Evolutionary conservation across 2,797 vertebrate species (phyloP).

Genomic region (Bovichtus variegatus): DNA sequence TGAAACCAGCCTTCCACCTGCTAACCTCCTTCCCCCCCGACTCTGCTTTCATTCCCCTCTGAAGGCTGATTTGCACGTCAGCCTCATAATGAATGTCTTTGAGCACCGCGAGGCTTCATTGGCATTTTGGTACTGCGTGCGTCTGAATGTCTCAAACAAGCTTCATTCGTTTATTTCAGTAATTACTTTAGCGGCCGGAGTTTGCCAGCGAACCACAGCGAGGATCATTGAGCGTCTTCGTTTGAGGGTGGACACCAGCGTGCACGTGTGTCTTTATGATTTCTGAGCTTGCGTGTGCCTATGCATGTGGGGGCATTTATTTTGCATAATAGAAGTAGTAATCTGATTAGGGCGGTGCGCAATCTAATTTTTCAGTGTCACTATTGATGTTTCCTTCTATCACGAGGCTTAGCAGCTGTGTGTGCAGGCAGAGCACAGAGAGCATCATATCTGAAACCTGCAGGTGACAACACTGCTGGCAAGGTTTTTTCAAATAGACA

Average conservation of each 20-base stretch:
- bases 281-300: conserved; percentile 16
- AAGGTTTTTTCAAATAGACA: conserved; percentile 15
- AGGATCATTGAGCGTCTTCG: conserved; percentile 40
- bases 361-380: conserved; percentile 54
- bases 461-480: conserved; percentile 43
- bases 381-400: conserved; percentile 34
- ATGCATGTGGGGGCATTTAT: conserved; percentile 21
- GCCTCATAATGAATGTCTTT: conserved; percentile 57
- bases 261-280: conserved; percentile 22
- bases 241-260: conserved; percentile 5
- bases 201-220: conserved; percentile 35
- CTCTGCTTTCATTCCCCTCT: conserved; percentile 33
- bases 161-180: conserved; percentile 59
- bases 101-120: conserved; percentile 39
- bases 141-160: conserved; percentile 32
- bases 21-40: conserved; percentile 24
- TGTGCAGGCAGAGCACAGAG: conserved; percentile 20
- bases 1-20: conserved; percentile 14
- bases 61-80: conserved; percentile 53
- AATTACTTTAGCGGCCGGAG: conserved; percentile 59
- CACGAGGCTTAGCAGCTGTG: conserved; percentile 42
- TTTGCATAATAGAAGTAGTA: conserved; percentile 55
- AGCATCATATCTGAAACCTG: conserved; percentile 20
- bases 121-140: conserved; percentile 42
- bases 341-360: conserved; percentile 58